phyloP scores from a whole-genome alignment of 1,140 invertebrate genomes.

The Aculops lycopersici region DNA sequence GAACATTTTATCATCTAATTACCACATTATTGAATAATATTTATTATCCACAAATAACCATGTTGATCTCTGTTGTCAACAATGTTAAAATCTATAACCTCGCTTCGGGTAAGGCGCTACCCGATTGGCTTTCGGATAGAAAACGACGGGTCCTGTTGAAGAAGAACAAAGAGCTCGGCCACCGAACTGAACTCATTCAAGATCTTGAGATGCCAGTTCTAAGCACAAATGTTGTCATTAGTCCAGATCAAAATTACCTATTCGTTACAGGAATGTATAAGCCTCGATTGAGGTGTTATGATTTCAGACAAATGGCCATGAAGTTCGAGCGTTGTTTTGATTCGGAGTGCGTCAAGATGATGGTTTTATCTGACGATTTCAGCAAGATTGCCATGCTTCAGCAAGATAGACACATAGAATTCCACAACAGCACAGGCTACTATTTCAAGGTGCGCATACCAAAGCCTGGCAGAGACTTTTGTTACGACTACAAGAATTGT shows the following conservation, averaged over 20 bases:
- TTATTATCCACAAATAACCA: too few relatives aligned
- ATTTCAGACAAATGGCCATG: constrained; percentile 72
- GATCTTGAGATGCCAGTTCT: constrained; percentile 96
- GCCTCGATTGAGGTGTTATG: constrained; percentile 73
- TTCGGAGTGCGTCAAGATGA: constrained; percentile 61
- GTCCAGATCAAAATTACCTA: constrained; percentile 71
- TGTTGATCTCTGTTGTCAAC: constrained; percentile 29
- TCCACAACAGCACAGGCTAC: constrained; percentile 64
- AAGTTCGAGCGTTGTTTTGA: constrained; percentile 97
- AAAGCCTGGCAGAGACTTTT: constrained; percentile 69
- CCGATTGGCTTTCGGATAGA: constrained; percentile 74
- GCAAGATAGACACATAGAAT: constrained; percentile 49
- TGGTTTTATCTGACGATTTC: constrained; percentile 59
- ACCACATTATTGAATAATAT: too few relatives aligned
- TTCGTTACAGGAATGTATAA: constrained; percentile 72
- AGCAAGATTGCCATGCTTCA: constrained; percentile 32
- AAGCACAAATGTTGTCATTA: constrained; percentile 45
- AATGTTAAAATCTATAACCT: constrained; percentile 93
- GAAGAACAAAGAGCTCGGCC: constrained; percentile 41
- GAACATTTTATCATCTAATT: too few relatives aligned
- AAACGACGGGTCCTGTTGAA: constrained; percentile 51
- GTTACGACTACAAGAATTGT: constrained; percentile 57
- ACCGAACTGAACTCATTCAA: constrained; percentile 78
- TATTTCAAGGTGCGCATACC: constrained; percentile 72
- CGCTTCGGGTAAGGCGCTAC: constrained; percentile 72